Evolutionary conservation across 2,113 vertebrate species (phyloP).

Genomic region (Okapia johnstoni): DNA sequence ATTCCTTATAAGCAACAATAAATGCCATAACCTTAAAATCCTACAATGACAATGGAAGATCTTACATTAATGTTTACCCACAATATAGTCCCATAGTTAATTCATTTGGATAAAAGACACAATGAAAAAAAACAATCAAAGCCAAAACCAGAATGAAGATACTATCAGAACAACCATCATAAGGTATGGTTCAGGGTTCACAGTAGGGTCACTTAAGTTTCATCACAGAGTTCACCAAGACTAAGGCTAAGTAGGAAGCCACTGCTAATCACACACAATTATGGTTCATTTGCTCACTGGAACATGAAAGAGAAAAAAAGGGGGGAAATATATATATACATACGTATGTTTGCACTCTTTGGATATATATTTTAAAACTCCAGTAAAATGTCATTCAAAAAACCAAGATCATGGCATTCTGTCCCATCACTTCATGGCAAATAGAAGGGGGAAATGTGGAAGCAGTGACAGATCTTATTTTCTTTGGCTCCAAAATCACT

Average conservation of each 20-base stretch:
- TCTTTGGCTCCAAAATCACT: neutral
- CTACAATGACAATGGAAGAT: neutral
- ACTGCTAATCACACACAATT: neutral
- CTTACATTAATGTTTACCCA: neutral
- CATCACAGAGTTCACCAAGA: neutral
- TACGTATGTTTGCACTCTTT: neutral
- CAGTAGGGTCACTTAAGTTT: neutral
- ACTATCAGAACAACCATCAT: neutral
- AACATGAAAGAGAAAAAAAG: neutral
- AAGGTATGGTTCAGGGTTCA: neutral
- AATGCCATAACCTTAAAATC: neutral
- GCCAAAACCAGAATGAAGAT: neutral
- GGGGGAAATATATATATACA: neutral
- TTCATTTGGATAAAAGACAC: neutral
- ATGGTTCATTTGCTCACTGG: neutral
- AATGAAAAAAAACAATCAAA: neutral
- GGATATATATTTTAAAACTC: neutral
- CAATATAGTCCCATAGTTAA: neutral
- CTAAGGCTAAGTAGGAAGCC: neutral
- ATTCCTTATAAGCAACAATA: neutral
- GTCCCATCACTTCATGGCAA: neutral
- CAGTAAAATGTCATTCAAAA: neutral
- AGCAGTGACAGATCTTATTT: neutral
- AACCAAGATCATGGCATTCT: neutral
- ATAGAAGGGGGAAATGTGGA: neutral